These are phyloP conservation scores for Perca flavescens DNA, from an alignment of 2,113 vertebrate genomes.

Conservation along the genomic window DNA sequence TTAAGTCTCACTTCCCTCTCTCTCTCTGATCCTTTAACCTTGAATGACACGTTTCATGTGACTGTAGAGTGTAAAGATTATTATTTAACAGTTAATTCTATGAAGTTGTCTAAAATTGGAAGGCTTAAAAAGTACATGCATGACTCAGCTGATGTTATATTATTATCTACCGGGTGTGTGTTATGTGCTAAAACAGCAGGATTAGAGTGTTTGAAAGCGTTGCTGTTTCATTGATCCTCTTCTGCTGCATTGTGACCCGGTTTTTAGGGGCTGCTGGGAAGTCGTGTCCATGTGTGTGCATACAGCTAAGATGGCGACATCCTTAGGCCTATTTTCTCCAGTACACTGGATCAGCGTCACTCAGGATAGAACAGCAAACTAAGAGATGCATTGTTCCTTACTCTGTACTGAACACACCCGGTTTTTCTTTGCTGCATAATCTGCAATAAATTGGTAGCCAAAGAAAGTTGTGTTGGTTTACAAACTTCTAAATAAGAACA, in stretches of 20 bases:
- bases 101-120: not conserved
- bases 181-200: slow-evolving; percentile 18
- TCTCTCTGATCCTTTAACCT: slow-evolving; percentile 7
- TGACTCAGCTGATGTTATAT: slow-evolving; percentile 4
- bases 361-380: slow-evolving; percentile 45
- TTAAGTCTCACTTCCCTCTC: slow-evolving; percentile 60
- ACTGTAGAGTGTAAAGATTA: not conserved
- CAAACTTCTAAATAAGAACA: slow-evolving; percentile 23
- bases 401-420: slow-evolving; percentile 7
- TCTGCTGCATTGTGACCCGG: slow-evolving; percentile 50
- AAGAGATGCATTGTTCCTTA: slow-evolving; percentile 52
- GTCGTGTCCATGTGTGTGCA: slow-evolving; percentile 44
- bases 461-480: not conserved
- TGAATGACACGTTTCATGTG: slow-evolving; percentile 2
- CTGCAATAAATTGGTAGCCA: slow-evolving; percentile 16
- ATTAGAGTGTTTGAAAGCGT: slow-evolving; percentile 2
- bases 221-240: slow-evolving; percentile 40
- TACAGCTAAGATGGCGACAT: slow-evolving; percentile 55
- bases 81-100: not conserved
- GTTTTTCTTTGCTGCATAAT: slow-evolving; percentile 31
- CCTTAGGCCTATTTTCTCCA: slow-evolving; percentile 47
- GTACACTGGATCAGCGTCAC: slow-evolving; percentile 54
- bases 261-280: slow-evolving; percentile 35
- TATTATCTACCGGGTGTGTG: slow-evolving; percentile 8
- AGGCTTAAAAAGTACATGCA: slow-evolving; percentile 11